Evolutionary conservation across 2,113 vertebrate species (phyloP).

Genomic region (Sphaerodactylus townsendi): DNA sequence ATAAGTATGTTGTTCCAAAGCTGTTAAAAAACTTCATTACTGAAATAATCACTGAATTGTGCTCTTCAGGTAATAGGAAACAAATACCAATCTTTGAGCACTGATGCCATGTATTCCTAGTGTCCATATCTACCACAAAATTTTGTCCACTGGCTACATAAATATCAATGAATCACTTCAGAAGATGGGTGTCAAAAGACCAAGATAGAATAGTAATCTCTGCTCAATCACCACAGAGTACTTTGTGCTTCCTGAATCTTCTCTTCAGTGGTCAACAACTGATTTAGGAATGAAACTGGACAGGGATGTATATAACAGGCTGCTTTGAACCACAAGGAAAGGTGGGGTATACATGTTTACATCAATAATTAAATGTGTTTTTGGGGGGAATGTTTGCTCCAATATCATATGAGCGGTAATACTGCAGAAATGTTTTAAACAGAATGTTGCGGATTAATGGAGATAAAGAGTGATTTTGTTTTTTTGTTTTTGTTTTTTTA

Average conservation of each 20-base stretch:
- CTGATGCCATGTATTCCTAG: too few relatives aligned
- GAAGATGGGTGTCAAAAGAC: not conserved
- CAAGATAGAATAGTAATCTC: not conserved
- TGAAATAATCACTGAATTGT: too few relatives aligned
- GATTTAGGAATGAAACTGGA: not conserved
- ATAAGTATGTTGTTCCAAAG: too few relatives aligned
- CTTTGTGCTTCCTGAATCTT: not conserved
- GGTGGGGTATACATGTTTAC: too few relatives aligned
- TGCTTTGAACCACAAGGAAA: too few relatives aligned
- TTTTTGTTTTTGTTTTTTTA: too few relatives aligned
- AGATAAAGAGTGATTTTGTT: slow-evolving; percentile 13
- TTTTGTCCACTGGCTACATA: not conserved
- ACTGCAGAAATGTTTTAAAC: not conserved
- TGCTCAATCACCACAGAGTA: not conserved
- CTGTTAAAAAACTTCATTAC: too few relatives aligned
- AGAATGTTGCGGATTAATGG: slow-evolving; percentile 13
- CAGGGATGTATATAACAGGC: not conserved
- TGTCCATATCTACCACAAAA: not conserved
- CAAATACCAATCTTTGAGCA: too few relatives aligned
- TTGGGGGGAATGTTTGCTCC: not conserved
- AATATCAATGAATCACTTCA: not conserved
- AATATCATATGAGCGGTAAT: not conserved
- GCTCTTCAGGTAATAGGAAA: too few relatives aligned
- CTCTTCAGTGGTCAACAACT: accelerated
- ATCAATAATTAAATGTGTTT: not conserved